Evolutionary conservation across 2,113 vertebrate genomes (phyloP), one percentile per base, ranked within the genome.

Genomic region (Onychostruthus taczanowskii): DNA sequence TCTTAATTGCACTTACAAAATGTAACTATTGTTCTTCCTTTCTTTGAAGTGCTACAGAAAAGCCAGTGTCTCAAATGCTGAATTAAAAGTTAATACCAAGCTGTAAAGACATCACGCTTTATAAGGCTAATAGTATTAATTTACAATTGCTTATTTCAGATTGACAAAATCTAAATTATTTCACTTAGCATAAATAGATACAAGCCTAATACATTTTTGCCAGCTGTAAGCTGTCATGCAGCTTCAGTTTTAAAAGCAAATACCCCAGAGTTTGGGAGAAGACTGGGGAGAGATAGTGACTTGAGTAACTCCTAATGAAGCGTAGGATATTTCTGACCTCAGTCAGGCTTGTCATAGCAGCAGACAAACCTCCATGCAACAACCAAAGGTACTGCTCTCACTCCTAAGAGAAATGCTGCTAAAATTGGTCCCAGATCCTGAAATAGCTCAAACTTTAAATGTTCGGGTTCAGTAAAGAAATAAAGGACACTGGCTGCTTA

Each of bases 301-400:
- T 64, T 43, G 41, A 68, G 19, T 35, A 68, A 12, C 28, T 90
- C 39, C 22, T 68, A 56, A 26, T 26, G 22, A 70, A 87, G 13
- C 15, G 16, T 8, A 47, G 28, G 46, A 33, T 23, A 26, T 55
- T 73, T 87, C 31, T 81, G 53, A 89, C 16, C 13, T 46, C 20
- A 20, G 15, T 8, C 3, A 5, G 6, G 10, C 20, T 56, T 84
- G 6, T 43, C 19, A 23, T 13, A 50, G 13, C 21, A 67, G n/a
- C 1, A 7, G 16, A 67, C 5, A 39, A 4, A 2, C 16, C 19
- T 62, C 41, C 5, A 4, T 26, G n/a, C 1, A 26, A 18, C 22
- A 55, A 1, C 2, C 30, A 7, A 4, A 11, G 2, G 2, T 3
- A 7, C 6, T 58, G 23, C 46, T 21, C 6, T 33, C 28, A 35